phyloP scores from a whole-genome alignment of 2,888 invertebrate genomes.

The Nephrotoma guestfalica region DNA sequence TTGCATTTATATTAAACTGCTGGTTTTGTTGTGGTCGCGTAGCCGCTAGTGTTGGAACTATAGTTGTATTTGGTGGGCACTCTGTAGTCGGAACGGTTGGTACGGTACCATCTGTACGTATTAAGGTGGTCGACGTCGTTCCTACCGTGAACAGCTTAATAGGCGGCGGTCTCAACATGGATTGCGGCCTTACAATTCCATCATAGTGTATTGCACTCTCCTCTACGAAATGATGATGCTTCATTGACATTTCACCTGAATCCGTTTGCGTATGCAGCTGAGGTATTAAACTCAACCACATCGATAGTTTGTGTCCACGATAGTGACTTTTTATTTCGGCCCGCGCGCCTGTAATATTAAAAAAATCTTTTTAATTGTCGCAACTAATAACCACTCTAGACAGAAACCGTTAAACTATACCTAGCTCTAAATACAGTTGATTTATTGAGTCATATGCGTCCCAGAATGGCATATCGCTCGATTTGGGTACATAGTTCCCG shows the following conservation, averaged over 20 bases:
- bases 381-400: background rate
- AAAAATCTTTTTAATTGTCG: slow-evolving; percentile 17
- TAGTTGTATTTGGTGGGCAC: slow-evolving; percentile 51
- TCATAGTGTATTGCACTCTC: slow-evolving; percentile 66
- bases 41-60: slow-evolving; percentile 26
- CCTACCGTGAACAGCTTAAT: slow-evolving; percentile 37
- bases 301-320: slow-evolving; percentile 83
- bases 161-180: slow-evolving; percentile 48
- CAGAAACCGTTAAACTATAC: slow-evolving; percentile 26
- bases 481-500: background rate
- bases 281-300: slow-evolving; percentile 83
- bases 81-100: slow-evolving; percentile 34
- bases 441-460: slow-evolving; percentile 83
- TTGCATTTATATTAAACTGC: slow-evolving; percentile 17
- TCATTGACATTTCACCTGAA: slow-evolving; percentile 63
- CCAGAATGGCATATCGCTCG: slow-evolving; percentile 52
- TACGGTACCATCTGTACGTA: slow-evolving; percentile 26
- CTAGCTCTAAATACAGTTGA: slow-evolving; percentile 72
- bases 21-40: slow-evolving; percentile 18
- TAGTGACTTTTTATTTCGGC: slow-evolving; percentile 80
- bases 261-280: slow-evolving; percentile 76
- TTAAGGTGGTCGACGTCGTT: slow-evolving; percentile 28
- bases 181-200: slow-evolving; percentile 66
- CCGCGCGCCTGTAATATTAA: slow-evolving; percentile 40
- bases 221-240: slow-evolving; percentile 76